These are phyloP conservation scores for Cecropterus lyciades DNA, from an alignment of 1,140 invertebrate species.

Conservation along the genomic window DNA sequence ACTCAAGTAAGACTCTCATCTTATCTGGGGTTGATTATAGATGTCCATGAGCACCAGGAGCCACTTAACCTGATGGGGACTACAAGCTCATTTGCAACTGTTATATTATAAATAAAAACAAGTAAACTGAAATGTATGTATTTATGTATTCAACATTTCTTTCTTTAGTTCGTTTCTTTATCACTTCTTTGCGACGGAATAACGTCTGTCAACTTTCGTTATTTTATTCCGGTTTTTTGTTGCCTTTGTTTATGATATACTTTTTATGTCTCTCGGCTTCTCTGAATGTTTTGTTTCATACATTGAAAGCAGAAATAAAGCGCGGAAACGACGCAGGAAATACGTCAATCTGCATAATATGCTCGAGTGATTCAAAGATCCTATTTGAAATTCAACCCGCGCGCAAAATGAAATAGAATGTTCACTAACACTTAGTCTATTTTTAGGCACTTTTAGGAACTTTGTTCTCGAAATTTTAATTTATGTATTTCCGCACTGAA, in stretches of 20 bases:
- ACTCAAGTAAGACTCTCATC: too few species aligned
- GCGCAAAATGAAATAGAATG: constrained; percentile 1
- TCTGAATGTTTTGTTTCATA: not conserved
- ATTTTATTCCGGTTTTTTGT: constrained; percentile 1
- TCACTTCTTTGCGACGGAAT: too few species aligned
- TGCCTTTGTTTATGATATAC: not conserved
- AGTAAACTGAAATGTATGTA: too few species aligned
- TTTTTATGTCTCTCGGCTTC: not conserved
- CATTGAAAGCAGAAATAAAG: not conserved
- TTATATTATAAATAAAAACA: too few species aligned
- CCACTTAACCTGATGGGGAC: too few species aligned
- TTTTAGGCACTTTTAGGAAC: not conserved
- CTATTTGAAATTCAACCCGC: not conserved
- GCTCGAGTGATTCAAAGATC: constrained; percentile 1
- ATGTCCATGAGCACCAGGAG: too few species aligned
- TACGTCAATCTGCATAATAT: not conserved
- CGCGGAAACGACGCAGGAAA: not conserved
- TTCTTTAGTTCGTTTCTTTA: too few species aligned
- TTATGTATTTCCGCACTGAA: too few species aligned
- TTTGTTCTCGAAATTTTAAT: not conserved
- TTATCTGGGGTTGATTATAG: too few species aligned
- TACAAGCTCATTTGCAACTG: too few species aligned
- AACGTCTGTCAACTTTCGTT: not conserved
- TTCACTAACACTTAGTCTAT: not conserved
- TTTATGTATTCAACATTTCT: too few species aligned